phyloP scores from a whole-genome alignment of 2,113 vertebrate species.

The Oreochromis tanganicae region DNA sequence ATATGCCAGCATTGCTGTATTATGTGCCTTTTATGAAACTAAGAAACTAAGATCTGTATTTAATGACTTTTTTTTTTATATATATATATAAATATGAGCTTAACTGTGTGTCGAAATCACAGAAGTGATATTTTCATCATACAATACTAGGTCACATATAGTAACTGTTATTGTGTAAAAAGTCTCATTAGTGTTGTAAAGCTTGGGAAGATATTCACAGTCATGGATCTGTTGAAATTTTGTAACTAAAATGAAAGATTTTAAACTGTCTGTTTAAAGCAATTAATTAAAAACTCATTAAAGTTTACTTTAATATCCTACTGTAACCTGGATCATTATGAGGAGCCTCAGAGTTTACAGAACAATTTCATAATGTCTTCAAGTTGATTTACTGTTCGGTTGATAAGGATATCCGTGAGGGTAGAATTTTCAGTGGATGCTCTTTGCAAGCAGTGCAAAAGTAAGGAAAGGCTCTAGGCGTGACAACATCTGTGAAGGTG shows the following conservation, averaged over 20 bases:
- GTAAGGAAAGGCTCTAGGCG: constrained; percentile 65
- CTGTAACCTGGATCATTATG: not conserved
- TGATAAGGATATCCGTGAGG: constrained; percentile 45
- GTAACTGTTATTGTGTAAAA: constrained; percentile 20
- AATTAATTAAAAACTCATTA: not conserved
- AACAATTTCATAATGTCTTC: not conserved
- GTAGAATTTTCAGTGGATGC: constrained; percentile 67
- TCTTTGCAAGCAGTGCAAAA: constrained; percentile 77
- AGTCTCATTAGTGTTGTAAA: constrained; percentile 17
- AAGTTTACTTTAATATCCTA: not conserved
- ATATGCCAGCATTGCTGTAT: not conserved
- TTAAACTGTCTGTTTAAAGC: constrained; percentile 27
- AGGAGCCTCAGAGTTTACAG: not conserved
- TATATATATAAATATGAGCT: not conserved
- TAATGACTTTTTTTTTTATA: not conserved
- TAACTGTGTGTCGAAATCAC: not conserved
- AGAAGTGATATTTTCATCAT: not conserved
- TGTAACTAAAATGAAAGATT: constrained; percentile 56
- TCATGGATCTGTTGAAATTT: not conserved
- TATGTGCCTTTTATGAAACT: constrained; percentile 59
- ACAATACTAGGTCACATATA: constrained; percentile 1
- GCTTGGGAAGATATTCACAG: constrained; percentile 14
- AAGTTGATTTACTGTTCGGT: constrained; percentile 30
- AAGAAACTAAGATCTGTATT: not conserved
- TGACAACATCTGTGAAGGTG: constrained; percentile 62